Conservation (phyloP, 2,797 vertebrate species). For the Luscinia megarhynchos region DNA sequence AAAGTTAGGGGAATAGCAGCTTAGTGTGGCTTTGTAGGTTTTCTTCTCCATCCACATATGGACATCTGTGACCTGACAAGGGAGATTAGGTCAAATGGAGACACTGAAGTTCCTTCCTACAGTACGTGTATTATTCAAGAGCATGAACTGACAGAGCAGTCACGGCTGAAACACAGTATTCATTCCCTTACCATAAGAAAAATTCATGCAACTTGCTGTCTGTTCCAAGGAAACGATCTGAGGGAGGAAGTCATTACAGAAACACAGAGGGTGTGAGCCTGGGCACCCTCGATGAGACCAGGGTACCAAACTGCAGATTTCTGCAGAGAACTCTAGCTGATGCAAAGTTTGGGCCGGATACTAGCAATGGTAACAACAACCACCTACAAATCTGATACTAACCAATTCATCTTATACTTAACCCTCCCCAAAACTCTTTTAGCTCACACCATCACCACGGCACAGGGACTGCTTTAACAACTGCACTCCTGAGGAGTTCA, state of each 20-base stretch:
- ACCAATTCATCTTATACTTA: neutral
- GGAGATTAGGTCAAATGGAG: neutral
- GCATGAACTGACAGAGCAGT: neutral
- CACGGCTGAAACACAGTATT: neutral
- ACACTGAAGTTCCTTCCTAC: neutral
- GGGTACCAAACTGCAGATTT: neutral
- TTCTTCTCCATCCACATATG: neutral
- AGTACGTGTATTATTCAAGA: accelerated
- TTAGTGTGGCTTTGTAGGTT: neutral
- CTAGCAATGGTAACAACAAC: neutral
- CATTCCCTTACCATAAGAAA: neutral
- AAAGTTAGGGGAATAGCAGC: neutral
- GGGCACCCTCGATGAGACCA: accelerated
- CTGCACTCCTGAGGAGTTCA: neutral
- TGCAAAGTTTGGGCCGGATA: neutral
- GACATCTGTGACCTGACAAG: neutral
- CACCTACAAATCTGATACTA: neutral
- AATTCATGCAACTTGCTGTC: neutral
- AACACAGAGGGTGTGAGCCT: accelerated
- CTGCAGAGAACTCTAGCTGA: neutral
- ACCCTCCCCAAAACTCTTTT: neutral
- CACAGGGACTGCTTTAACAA: neutral
- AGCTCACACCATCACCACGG: neutral
- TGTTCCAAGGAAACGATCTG: neutral
- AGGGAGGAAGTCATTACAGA: neutral